Evolutionary conservation across 2,888 invertebrate genomes (phyloP).

Genomic region (Idaea biselata): DNA sequence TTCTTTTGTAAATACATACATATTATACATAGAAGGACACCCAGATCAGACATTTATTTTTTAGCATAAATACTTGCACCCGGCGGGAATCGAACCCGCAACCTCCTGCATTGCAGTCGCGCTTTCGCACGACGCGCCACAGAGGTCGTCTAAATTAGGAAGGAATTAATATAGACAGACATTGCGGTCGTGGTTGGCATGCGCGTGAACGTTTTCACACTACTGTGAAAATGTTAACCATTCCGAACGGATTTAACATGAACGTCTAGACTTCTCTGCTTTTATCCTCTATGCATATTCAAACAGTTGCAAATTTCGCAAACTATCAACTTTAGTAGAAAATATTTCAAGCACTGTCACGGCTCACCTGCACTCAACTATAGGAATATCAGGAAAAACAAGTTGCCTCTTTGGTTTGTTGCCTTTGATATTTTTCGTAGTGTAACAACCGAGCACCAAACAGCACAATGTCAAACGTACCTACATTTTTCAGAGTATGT

Average conservation of each 20-base stretch:
- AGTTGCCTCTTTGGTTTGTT: neutral
- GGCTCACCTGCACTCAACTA: neutral
- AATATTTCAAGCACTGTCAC: neutral
- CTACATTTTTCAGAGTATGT: neutral
- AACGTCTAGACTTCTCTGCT: neutral
- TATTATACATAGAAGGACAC: too few relatives aligned
- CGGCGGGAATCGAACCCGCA: too few relatives aligned
- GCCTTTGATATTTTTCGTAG: neutral
- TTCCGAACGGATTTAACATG: neutral
- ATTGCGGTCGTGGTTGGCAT: neutral
- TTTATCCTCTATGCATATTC: slow-evolving; percentile 5
- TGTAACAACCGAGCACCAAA: neutral
- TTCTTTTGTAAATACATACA: too few relatives aligned
- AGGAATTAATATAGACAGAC: too few relatives aligned
- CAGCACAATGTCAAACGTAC: neutral
- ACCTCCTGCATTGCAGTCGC: too few relatives aligned
- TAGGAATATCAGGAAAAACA: neutral
- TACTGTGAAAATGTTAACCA: neutral
- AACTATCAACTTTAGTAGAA: neutral
- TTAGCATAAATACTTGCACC: too few relatives aligned
- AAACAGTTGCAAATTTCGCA: neutral
- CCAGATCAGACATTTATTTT: too few relatives aligned
- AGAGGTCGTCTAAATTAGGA: too few relatives aligned
- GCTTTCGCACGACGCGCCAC: too few relatives aligned
- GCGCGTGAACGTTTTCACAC: neutral